A percentile compares a stretch with the other conserved stretches of the same genome.
These are phyloP conservation scores for Torymus texanus DNA, from an alignment of 2,888 invertebrate species.

Conservation along the genomic window DNA sequence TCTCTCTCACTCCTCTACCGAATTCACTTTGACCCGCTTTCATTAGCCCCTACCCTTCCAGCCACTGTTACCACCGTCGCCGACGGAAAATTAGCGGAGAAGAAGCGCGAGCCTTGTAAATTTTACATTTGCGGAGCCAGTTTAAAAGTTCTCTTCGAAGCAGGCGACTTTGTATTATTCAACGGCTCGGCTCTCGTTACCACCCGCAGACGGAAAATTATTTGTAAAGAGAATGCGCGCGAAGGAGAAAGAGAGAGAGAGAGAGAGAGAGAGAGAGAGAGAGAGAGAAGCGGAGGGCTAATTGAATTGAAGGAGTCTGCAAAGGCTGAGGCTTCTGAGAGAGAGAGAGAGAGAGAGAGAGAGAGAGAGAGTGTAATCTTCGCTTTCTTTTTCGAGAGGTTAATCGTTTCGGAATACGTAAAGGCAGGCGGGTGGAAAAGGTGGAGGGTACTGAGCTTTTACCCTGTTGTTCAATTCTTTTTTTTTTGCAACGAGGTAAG, in stretches of 20 bases:
- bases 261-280: background rate
- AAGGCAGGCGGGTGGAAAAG: too few species aligned
- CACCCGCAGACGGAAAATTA: background rate
- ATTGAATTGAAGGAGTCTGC: slow-evolving; percentile 9
- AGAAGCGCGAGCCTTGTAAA: slow-evolving; percentile 20
- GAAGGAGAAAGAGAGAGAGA: background rate
- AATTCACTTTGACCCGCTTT: slow-evolving; percentile 39
- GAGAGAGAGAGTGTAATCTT: background rate
- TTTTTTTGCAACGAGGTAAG: too few species aligned
- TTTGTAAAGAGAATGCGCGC: slow-evolving; percentile 13
- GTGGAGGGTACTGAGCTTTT: too few species aligned
- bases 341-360: too few species aligned
- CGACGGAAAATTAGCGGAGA: background rate
- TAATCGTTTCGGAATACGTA: background rate
- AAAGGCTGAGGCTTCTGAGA: background rate
- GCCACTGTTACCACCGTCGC: background rate
- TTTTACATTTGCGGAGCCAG: background rate
- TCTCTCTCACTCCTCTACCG: background rate
- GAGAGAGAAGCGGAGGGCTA: background rate
- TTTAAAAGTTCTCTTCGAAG: background rate
- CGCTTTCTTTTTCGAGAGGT: background rate
- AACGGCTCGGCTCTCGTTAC: slow-evolving; percentile 5
- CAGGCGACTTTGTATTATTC: slow-evolving; percentile 34
- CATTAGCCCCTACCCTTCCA: slow-evolving; percentile 14
- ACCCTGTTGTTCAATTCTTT: too few species aligned